Evolutionary conservation across 2,797 vertebrate species (phyloP).

Genomic region (Hydrophis major): DNA sequence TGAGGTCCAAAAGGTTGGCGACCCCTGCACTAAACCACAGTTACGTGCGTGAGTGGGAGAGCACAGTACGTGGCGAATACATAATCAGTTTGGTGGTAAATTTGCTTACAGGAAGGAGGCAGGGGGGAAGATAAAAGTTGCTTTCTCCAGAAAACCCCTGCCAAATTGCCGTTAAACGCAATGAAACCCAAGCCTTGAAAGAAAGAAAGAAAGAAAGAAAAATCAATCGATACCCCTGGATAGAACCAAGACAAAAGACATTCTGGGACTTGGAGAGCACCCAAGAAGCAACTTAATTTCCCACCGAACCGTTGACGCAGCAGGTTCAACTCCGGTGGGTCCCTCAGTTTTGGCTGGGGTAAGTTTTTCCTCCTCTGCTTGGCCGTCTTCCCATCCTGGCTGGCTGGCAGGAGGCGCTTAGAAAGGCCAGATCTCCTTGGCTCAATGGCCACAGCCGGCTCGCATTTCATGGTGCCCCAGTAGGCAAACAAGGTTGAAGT

Average conservation of each 20-base stretch:
- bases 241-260: not conserved
- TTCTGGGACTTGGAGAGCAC: not conserved
- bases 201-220: too few species aligned
- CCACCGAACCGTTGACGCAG: not conserved
- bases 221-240: not conserved
- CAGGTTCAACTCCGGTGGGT: too few species aligned
- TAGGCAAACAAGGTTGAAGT: not conserved
- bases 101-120: slow-evolving; percentile 25
- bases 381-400: not conserved
- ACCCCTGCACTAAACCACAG: too few species aligned
- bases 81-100: not conserved
- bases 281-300: not conserved
- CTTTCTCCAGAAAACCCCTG: not conserved
- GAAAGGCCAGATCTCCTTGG: not conserved
- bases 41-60: not conserved
- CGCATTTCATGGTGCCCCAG: not conserved
- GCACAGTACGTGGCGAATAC: not conserved
- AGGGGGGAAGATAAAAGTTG: not conserved
- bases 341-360: not conserved
- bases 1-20: too few species aligned
- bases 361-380: too few species aligned
- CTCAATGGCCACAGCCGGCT: not conserved
- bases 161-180: not conserved
- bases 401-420: not conserved
- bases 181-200: not conserved